Evolutionary conservation across 2,888 invertebrate genomes (phyloP).

Genomic region (Pseudococcus viburni): DNA sequence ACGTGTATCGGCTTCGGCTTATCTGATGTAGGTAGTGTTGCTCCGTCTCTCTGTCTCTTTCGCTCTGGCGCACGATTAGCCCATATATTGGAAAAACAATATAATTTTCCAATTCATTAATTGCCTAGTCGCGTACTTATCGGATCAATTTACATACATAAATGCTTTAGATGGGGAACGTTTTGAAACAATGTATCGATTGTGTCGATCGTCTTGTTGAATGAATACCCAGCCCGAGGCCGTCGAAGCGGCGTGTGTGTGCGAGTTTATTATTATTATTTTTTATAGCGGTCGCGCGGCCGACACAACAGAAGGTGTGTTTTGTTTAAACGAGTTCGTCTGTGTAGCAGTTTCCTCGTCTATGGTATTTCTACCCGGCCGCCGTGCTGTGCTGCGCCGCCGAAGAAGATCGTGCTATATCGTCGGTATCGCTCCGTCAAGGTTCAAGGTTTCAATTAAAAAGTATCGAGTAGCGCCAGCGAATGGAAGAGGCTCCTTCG

Average conservation of each 20-base stretch:
- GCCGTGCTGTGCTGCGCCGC: neutral
- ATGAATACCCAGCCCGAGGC: neutral
- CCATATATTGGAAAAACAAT: neutral
- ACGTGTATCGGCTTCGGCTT: too few relatives aligned
- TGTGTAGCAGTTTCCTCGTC: neutral
- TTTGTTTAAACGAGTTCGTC: slow-evolving; percentile 7
- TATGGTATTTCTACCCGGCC: neutral
- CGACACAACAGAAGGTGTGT: slow-evolving; percentile 14
- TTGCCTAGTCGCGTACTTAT: neutral
- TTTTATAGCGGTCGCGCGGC: neutral
- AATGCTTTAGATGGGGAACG: too few relatives aligned
- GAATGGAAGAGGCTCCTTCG: neutral
- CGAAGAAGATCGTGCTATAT: slow-evolving; percentile 14
- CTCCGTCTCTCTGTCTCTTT: neutral
- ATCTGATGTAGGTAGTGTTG: too few relatives aligned
- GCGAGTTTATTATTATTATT: neutral
- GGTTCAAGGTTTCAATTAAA: slow-evolving; percentile 14
- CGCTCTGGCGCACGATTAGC: neutral
- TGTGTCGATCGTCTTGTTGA: neutral
- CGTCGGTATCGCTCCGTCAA: neutral
- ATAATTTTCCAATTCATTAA: slow-evolving; percentile 6
- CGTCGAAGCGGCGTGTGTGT: neutral
- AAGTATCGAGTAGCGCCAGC: neutral
- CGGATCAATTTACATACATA: neutral
- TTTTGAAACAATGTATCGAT: slow-evolving; percentile 4